These are phyloP conservation scores for Agonopterix subpropinquella DNA, from an alignment of 2,888 invertebrate genomes.

Conservation along the genomic window DNA sequence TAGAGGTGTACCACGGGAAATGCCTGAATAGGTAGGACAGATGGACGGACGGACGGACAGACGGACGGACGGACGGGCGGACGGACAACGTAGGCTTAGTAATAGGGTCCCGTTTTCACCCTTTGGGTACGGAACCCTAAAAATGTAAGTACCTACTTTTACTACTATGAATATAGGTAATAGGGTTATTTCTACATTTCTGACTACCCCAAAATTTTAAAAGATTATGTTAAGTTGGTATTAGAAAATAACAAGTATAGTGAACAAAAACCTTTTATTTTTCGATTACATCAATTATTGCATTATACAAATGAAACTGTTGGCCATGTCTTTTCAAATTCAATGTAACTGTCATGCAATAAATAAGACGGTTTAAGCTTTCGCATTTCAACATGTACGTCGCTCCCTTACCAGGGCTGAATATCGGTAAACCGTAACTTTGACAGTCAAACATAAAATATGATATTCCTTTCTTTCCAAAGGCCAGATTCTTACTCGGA, in stretches of 20 bases:
- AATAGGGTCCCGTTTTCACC: no score
- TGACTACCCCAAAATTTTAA: no score
- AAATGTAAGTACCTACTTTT: no score
- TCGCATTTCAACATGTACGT: slow-evolving; percentile 78
- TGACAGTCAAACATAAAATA: slow-evolving; percentile 83
- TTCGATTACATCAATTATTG: slow-evolving; percentile 33
- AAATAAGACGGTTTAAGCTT: slow-evolving; percentile 76
- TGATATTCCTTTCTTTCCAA: slow-evolving; percentile 67
- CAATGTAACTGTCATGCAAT: slow-evolving; percentile 78
- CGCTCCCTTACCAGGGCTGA: slow-evolving; percentile 72
- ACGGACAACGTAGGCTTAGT: no score
- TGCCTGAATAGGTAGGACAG: no score
- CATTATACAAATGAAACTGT: slow-evolving; percentile 68
- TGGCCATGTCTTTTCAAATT: slow-evolving; percentile 71
- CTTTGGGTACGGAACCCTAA: no score
- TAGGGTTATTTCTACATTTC: no score
- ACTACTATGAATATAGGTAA: no score
- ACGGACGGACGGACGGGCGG: no score
- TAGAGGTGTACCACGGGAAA: no score
- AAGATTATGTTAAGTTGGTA: no score
- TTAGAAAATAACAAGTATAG: neutral
- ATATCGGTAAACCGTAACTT: slow-evolving; percentile 76
- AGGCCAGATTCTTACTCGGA: slow-evolving; percentile 67
- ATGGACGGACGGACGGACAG: no score
- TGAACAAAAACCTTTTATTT: slow-evolving; percentile 31